Base-by-base conservation (phyloP, 2,113 vertebrate genomes). In the Columba janthina region DNA sequence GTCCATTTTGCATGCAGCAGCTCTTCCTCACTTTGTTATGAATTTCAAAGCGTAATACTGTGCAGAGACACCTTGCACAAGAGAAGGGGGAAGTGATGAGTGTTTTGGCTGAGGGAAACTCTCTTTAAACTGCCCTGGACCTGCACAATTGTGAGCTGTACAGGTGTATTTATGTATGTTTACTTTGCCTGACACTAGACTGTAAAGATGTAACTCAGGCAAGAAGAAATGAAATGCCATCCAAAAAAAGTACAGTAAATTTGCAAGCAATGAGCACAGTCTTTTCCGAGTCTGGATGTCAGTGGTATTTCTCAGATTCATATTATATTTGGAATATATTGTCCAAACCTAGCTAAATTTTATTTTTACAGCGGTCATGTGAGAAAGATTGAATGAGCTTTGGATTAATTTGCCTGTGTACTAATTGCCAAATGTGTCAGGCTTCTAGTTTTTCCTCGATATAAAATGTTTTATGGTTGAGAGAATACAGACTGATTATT, bases 301-400 rank as follows among this genome's bases (percentile, higher is more conserved):
- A 91, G 34, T 67, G 32, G 8, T 58, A 42, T 77, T 94, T 94
- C 75, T 96, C 51, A 80, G 50, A 51, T 80, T 83, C 17, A 1
- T 66, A 40, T 77, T 86, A 62, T 24, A 14, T 42, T 90, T 82
- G 12, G 32, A 93, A 64, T 42, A 24, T 38, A 46, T 54, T 83
- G 19, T 66, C 26, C 64, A 90, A 91, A 58, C 5, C 11, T 58
- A 80, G 0, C 0, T 54, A 86, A 83, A 93, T 77, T 79, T 50
- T 22, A 5, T 76, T 80, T 62, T 80, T 20, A 21, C 46, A 70
- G n/a, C 25, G 25, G 46, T 51, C 80, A 90, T 80, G 15, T 46
- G 64, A 88, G 34, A 88, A 88, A 88, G 36, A 90, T 8, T 66
- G 28, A 93, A 86, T 70, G 54, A 80, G 51, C 42, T 92, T 83